Evolutionary conservation across 2,888 invertebrate genomes (phyloP), one percentile per base, ranked within the genome.

Genomic region (Drosophila parthenogenetica): DNA sequence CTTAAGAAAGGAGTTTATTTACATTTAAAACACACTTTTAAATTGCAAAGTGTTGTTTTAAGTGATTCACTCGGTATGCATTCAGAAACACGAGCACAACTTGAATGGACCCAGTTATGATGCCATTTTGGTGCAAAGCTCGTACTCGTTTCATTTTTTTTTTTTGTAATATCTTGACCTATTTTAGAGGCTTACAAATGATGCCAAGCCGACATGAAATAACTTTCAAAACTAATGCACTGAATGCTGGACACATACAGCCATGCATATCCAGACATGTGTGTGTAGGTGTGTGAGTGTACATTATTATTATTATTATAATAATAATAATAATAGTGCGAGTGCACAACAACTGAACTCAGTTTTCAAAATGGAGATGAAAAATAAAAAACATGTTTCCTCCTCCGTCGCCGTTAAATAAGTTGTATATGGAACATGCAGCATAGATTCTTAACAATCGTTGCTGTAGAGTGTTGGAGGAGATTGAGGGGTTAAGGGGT

Each of bases 191-290:
- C 2, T 37, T 19, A 13, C 39, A 35, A 48, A 46, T 60, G 70
- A 50, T 50, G 49, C 32, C 40, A 17, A 58, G 45, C 32, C 51
- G 37, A 58, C 50, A 60, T 50, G 45, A 53, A 70, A 70, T 57
- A 67, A 67, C 62, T 71, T 71, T 71, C 42, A 43, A 61, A 61
- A 68, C 64, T 69, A 73, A 73, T 65, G 73, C 69, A 69, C 64
- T 59, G 16, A 22, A 17, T 16, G 49, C 45, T 50, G 63, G 55
- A 63, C 67, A 39, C 51, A 39, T 14, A 22, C 32, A 7, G 43
- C 14, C 43, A 40, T 14, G 13, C 13, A 2, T 13, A 11, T 1
- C 3, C 35, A 13, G 13, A 22, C 16, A 17, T 37, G n/a, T 14
- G 35, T 29, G 29, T 29, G 29, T 29, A 13, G 13, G n/a, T 16